phyloP scores from a whole-genome alignment of 2,888 invertebrate genomes.

The Hoplodrina ambigua region DNA sequence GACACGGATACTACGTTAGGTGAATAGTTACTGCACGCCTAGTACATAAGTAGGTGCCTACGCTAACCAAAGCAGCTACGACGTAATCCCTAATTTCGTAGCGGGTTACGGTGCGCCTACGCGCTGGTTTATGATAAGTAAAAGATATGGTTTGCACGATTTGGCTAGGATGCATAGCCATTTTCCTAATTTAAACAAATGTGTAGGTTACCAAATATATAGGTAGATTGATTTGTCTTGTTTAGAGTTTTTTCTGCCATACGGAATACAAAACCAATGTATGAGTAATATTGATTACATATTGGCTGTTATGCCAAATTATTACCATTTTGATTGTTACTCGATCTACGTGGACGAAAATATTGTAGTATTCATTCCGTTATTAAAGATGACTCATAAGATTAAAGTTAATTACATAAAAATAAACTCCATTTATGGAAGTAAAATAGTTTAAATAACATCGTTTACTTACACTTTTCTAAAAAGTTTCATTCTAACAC shows the following conservation, averaged over 20 bases:
- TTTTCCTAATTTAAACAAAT: too few relatives aligned
- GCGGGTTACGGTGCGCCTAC: conserved; percentile 35
- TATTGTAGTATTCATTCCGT: neutral
- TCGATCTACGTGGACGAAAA: too few relatives aligned
- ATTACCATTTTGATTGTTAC: neutral
- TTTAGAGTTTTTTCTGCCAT: too few relatives aligned
- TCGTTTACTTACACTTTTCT: conserved; percentile 50
- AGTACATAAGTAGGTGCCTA: neutral
- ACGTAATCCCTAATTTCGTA: conserved; percentile 30
- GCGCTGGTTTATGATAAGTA: neutral
- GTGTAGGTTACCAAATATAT: neutral
- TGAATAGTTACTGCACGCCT: neutral
- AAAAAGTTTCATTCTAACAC: conserved; percentile 63
- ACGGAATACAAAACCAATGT: too few relatives aligned
- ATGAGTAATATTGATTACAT: too few relatives aligned
- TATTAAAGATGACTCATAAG: neutral
- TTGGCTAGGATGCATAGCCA: too few relatives aligned
- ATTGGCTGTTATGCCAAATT: too few relatives aligned
- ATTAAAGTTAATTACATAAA: neutral
- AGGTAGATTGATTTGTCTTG: too few relatives aligned
- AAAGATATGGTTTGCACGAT: neutral
- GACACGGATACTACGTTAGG: neutral
- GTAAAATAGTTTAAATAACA: conserved; percentile 16
- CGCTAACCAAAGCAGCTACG: conserved; percentile 23
- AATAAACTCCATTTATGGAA: neutral